These are phyloP conservation scores for Lagopus muta DNA, from an alignment of 2,113 vertebrate species.

Conservation along the genomic window DNA sequence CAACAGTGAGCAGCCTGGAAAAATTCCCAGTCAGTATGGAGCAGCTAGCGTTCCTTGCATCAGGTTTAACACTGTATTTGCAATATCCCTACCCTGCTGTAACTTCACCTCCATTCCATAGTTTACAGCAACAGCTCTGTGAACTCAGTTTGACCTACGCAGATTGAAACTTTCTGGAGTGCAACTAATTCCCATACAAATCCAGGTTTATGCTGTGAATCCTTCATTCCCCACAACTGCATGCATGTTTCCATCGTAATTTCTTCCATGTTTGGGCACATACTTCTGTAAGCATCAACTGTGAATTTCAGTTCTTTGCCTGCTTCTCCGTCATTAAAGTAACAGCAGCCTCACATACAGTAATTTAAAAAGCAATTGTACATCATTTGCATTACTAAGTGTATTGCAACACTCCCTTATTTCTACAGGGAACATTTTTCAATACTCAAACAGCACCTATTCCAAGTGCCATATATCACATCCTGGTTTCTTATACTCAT, in stretches of 20 bases:
- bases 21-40: background rate
- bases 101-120: rapidly evolving
- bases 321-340: background rate
- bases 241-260: background rate
- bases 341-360: background rate
- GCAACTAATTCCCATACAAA: background rate
- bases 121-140: background rate
- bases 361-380: background rate
- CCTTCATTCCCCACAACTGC: background rate
- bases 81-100: background rate
- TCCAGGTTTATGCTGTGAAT: background rate
- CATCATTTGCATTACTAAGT: background rate
- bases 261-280: constrained; percentile 38
- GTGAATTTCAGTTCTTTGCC: background rate
- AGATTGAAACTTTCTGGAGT: background rate
- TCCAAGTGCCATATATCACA: background rate
- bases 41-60: background rate
- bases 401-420: background rate
- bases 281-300: rapidly evolving
- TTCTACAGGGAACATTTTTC: background rate
- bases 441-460: background rate
- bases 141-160: background rate
- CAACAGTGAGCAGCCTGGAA: background rate
- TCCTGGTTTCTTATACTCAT: background rate
- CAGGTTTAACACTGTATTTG: rapidly evolving